These are phyloP conservation scores for Cassiopea andromeda DNA, from an alignment of 30 jellyfish, hydroid and myxozoan species.

Conservation along the genomic window DNA sequence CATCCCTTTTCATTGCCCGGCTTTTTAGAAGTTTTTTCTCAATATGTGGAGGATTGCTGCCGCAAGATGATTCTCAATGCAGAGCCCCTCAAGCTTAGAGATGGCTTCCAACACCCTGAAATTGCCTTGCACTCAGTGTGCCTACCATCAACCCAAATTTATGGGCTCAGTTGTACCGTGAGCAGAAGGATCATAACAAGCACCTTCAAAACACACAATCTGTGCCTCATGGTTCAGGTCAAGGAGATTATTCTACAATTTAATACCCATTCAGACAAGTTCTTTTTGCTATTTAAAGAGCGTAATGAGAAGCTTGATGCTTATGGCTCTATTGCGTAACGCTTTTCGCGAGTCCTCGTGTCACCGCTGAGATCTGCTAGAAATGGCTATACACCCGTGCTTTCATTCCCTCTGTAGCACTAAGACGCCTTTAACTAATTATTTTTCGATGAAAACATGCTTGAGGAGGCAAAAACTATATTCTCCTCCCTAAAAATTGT, in stretches of 20 bases:
- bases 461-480: not conserved
- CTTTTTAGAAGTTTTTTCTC: not conserved
- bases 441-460: not conserved
- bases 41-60: constrained; percentile 19
- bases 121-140: constrained; percentile 23
- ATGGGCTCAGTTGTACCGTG: constrained; percentile 7
- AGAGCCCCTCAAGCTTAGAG: constrained; percentile 4
- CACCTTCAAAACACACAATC: constrained; percentile 19
- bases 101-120: constrained; percentile 8
- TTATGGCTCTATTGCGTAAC: constrained; percentile 8
- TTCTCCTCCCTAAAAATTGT: not conserved
- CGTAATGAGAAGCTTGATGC: constrained; percentile 18
- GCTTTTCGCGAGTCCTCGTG: not conserved
- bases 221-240: constrained; percentile 8
- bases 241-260: constrained; percentile 3
- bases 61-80: constrained; percentile 6
- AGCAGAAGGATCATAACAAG: constrained; percentile 1
- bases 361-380: not conserved
- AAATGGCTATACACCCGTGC: not conserved
- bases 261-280: constrained; percentile 19
- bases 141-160: constrained; percentile 29
- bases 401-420: not conserved
- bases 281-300: not conserved
- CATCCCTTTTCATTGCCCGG: too few relatives aligned
- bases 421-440: not conserved